Conservation (phyloP, 2,113 vertebrate species). For the Aptenodytes patagonicus region DNA sequence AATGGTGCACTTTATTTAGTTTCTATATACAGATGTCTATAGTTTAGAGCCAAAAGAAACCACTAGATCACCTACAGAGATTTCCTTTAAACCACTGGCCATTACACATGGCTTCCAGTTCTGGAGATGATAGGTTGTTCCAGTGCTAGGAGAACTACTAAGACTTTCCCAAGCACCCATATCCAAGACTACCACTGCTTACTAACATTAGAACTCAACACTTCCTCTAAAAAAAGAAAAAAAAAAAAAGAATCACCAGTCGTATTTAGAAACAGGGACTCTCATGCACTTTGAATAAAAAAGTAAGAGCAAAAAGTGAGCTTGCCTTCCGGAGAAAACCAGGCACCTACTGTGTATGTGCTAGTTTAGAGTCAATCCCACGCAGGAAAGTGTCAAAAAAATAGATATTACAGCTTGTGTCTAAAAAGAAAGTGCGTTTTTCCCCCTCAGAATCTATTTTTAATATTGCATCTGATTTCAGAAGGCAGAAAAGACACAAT, state of each 20-base stretch:
- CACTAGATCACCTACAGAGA: not conserved
- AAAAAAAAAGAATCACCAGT: not conserved
- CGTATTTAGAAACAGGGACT: not conserved
- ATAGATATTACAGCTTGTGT: not conserved
- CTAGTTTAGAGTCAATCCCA: not conserved
- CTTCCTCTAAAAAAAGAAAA: not conserved
- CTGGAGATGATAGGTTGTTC: not conserved
- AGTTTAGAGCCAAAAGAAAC: not conserved
- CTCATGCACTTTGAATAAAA: not conserved
- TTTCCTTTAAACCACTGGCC: not conserved
- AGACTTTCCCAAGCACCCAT: not conserved
- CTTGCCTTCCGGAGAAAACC: not conserved
- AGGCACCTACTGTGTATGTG: not conserved
- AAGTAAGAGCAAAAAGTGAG: not conserved
- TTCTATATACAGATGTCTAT: not conserved
- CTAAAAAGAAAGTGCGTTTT: not conserved
- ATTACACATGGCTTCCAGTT: not conserved
- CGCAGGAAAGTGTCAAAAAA: not conserved
- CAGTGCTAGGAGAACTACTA: not conserved
- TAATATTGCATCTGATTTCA: constrained; percentile 12
- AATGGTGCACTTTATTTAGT: not conserved
- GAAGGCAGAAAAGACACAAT: not conserved
- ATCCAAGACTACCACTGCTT: not conserved
- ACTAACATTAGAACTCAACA: not conserved
- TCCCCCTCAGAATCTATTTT: constrained; percentile 23